phyloP scores from a whole-genome alignment of 2,113 vertebrate genomes.

The Xenotilapia flavipinnis region DNA sequence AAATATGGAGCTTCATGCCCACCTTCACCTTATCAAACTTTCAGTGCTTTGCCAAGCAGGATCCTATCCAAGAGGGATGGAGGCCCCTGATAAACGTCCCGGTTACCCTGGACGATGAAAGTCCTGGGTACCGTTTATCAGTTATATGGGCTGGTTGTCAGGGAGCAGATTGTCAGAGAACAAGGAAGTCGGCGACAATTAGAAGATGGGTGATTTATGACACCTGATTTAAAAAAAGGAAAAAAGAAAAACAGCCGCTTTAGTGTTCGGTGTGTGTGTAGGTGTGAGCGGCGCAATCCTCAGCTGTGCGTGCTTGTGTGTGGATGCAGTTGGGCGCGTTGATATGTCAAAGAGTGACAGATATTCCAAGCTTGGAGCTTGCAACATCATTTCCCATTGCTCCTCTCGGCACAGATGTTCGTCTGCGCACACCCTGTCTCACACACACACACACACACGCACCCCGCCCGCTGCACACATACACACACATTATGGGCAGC shows the following conservation, averaged over 20 bases:
- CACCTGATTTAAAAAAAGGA: background rate
- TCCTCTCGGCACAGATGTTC: slow-evolving; percentile 53
- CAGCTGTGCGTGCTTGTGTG: background rate
- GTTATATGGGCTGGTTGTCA: slow-evolving; percentile 54
- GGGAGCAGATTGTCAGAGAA: slow-evolving; percentile 59
- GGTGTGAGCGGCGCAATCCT: background rate
- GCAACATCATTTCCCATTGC: slow-evolving; percentile 49
- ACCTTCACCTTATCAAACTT: slow-evolving; percentile 52
- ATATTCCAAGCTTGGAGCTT: slow-evolving; percentile 28
- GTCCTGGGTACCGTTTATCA: slow-evolving; percentile 53
- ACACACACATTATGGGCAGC: slow-evolving; percentile 13
- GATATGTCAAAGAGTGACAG: slow-evolving; percentile 43
- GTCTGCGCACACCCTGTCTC: background rate
- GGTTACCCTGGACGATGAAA: slow-evolving; percentile 23
- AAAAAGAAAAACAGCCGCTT: background rate
- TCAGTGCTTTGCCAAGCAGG: slow-evolving; percentile 22
- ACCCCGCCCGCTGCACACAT: background rate
- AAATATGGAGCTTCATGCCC: slow-evolving; percentile 48
- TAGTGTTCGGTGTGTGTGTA: background rate
- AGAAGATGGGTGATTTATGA: slow-evolving; percentile 56
- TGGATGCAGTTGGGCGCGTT: slow-evolving; percentile 8
- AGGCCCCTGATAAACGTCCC: slow-evolving; percentile 26
- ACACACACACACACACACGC: background rate
- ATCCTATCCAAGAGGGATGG: slow-evolving; percentile 1
- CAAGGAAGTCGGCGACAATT: slow-evolving; percentile 52